Evolutionary conservation across 2,797 vertebrate genomes (phyloP).

Genomic region (Adrianichthys oophorus): DNA sequence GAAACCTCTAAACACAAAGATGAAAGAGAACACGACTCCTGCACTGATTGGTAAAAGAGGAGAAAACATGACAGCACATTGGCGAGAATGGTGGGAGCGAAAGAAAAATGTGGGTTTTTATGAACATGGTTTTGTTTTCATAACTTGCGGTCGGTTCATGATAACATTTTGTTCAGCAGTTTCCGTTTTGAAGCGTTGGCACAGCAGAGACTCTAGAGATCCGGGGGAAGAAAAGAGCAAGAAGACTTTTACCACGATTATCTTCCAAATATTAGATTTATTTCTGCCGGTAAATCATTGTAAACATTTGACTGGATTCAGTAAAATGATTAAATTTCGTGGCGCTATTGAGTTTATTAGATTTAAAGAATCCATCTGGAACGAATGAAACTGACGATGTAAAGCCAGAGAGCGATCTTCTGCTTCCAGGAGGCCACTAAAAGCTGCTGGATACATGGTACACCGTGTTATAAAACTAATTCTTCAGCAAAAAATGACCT

Average conservation of each 20-base stretch:
- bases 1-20: too few species aligned
- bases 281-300: not conserved
- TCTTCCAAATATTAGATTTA: constrained; percentile 4
- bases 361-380: constrained; percentile 16
- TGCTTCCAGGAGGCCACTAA: constrained; percentile 8
- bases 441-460: constrained; percentile 12
- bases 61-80: too few species aligned
- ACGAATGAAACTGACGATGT: constrained; percentile 10
- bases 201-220: constrained; percentile 3
- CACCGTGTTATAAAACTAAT: constrained; percentile 17
- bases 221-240: not conserved
- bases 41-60: too few species aligned
- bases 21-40: too few species aligned
- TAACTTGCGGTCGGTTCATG: constrained; percentile 17
- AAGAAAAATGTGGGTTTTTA: constrained; percentile 17
- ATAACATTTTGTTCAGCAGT: constrained; percentile 26
- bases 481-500: constrained; percentile 17
- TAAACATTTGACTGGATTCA: too few species aligned
- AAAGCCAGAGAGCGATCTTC: constrained; percentile 1
- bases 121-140: constrained; percentile 25
- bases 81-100: too few species aligned
- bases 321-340: too few species aligned
- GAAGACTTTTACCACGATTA: not conserved
- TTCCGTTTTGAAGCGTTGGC: constrained; percentile 3
- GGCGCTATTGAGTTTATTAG: not conserved